A percentile compares a stretch with the other conserved stretches of the same genome.
Evolutionary conservation across 2,888 invertebrate genomes (phyloP).

Genomic region (Amphipyra tragopoginis): DNA sequence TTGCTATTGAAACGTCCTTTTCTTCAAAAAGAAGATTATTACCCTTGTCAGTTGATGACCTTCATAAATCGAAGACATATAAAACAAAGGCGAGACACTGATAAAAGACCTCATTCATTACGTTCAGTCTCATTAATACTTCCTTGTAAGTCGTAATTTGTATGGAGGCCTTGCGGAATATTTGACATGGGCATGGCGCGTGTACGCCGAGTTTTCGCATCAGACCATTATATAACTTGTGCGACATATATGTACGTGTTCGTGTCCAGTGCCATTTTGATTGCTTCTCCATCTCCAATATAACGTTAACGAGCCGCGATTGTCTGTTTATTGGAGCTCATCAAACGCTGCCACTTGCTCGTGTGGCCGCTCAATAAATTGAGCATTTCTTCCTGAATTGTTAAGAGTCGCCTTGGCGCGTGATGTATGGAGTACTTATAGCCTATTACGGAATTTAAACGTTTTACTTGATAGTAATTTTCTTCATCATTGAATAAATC

Average conservation of each 20-base stretch:
- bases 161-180: slow-evolving; percentile 39
- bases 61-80: slow-evolving; percentile 35
- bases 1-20: slow-evolving; percentile 8
- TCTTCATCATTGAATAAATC: slow-evolving; percentile 19
- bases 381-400: slow-evolving; percentile 51
- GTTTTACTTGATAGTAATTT: slow-evolving; percentile 24
- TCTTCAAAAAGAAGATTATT: slow-evolving; percentile 11
- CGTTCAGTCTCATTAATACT: slow-evolving; percentile 39
- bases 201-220: slow-evolving; percentile 19
- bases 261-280: slow-evolving; percentile 43
- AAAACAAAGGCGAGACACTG: slow-evolving; percentile 38
- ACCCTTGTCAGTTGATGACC: slow-evolving; percentile 18
- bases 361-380: slow-evolving; percentile 35
- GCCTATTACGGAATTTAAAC: slow-evolving; percentile 10
- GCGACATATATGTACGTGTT: slow-evolving; percentile 16
- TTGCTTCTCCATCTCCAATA: slow-evolving; percentile 43
- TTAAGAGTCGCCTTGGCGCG: slow-evolving; percentile 19
- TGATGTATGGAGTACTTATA: slow-evolving; percentile 16
- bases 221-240: slow-evolving; percentile 6
- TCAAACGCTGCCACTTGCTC: slow-evolving; percentile 41
- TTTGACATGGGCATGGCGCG: slow-evolving; percentile 35
- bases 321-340: slow-evolving; percentile 56
- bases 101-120: slow-evolving; percentile 37
- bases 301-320: slow-evolving; percentile 56
- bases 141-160: slow-evolving; percentile 47